Evolutionary conservation across 2,113 vertebrate genomes (phyloP).

Genomic region (Silurus meridionalis): DNA sequence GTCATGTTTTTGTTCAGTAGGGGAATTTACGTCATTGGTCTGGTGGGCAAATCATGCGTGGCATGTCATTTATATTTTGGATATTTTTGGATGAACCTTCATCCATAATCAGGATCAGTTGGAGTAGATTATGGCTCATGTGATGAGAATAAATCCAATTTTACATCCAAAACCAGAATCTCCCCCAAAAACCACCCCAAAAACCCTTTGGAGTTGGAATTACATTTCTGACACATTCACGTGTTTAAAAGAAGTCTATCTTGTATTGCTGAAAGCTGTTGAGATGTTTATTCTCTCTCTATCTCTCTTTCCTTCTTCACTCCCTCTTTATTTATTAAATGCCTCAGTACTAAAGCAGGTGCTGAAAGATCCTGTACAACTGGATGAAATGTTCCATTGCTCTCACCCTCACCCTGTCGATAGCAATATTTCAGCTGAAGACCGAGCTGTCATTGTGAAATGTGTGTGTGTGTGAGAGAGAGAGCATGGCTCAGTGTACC

Average conservation of each 20-base stretch:
- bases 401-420: not conserved
- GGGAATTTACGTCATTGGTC: not conserved
- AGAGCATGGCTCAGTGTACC: not conserved
- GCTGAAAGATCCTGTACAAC: not conserved
- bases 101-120: not conserved
- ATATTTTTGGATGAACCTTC: too few species aligned
- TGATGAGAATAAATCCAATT: not conserved
- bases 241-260: not conserved
- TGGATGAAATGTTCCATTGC: not conserved
- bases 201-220: too few species aligned
- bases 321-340: not conserved
- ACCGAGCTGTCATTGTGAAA: not conserved
- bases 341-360: not conserved
- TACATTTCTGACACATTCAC: not conserved
- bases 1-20: not conserved
- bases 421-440: constrained; percentile 3
- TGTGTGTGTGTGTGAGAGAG: not conserved
- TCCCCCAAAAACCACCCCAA: too few species aligned
- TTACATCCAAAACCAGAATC: not conserved
- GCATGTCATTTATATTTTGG: too few species aligned
- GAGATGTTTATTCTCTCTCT: not conserved
- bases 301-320: not conserved
- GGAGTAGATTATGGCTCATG: not conserved
- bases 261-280: not conserved
- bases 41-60: not conserved